Percentiles rank a stretch among this genome's conserved stretches.
Evolutionary conservation across 2,797 vertebrate species (phyloP).

Genomic region (Stomatorhinus walkeri): DNA sequence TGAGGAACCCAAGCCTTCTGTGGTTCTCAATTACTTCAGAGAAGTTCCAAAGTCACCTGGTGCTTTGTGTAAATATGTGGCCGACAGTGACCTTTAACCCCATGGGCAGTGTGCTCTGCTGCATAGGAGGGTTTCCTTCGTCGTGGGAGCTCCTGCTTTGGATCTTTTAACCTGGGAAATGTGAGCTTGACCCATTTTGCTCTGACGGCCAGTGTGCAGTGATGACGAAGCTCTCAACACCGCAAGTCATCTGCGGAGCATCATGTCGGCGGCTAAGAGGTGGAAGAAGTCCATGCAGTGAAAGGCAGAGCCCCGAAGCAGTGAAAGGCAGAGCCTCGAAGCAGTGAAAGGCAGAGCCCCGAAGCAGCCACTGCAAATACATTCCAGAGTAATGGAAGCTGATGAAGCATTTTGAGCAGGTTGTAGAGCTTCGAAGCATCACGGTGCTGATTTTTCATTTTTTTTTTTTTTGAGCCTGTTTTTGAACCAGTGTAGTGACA

Average conservation of each 20-base stretch:
- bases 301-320: too few relatives aligned
- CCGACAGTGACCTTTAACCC: background rate
- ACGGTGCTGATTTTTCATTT: background rate
- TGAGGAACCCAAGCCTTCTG: background rate
- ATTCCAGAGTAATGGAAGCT: background rate
- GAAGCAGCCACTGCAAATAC: background rate
- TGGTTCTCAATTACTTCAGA: background rate
- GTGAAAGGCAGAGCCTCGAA: too few relatives aligned
- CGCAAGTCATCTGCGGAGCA: background rate
- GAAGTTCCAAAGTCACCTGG: background rate
- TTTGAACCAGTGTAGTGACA: background rate
- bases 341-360: background rate
- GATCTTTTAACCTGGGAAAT: background rate
- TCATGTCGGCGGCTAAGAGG: background rate
- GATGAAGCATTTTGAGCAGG: background rate
- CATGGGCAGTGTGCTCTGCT: background rate
- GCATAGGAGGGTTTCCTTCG: background rate
- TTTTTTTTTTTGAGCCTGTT: background rate
- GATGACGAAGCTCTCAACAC: background rate
- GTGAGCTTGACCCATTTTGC: background rate
- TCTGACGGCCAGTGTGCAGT: background rate
- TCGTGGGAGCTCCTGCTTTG: background rate
- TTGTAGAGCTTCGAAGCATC: background rate
- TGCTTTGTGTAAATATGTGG: background rate
- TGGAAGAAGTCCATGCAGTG: background rate